phyloP scores from a whole-genome alignment of 2,113 vertebrate genomes.

The Toxotes jaculatrix region DNA sequence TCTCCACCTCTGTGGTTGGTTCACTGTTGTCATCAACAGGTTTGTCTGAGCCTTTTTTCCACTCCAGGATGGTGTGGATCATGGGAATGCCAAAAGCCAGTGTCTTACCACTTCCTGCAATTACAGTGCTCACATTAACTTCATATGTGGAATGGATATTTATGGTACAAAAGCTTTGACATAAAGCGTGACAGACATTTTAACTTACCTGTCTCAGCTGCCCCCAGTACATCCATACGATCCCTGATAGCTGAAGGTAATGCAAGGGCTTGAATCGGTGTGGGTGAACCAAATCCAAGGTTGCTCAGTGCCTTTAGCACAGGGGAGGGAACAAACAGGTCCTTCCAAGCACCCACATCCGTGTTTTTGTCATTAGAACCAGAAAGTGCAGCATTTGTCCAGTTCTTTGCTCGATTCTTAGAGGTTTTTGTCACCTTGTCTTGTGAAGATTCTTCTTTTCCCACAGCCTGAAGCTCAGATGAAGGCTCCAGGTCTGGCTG shows the following conservation, averaged over 20 bases:
- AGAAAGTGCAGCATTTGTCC: constrained; percentile 84
- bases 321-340: constrained; percentile 90
- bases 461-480: background rate
- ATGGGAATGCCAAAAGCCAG: constrained; percentile 97
- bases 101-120: constrained; percentile 95
- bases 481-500: background rate
- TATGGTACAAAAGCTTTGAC: background rate
- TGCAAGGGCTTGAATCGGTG: constrained; percentile 93
- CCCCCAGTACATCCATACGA: constrained; percentile 93
- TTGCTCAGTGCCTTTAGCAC: constrained; percentile 90
- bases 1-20: constrained; percentile 41
- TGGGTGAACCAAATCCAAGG: constrained; percentile 93
- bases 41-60: constrained; percentile 82
- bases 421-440: constrained; percentile 25
- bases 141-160: background rate
- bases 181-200: background rate
- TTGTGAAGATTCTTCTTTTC: constrained; percentile 41
- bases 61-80: constrained; percentile 93
- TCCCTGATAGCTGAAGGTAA: constrained; percentile 95
- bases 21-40: constrained; percentile 31
- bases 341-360: constrained; percentile 92
- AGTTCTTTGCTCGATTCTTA: constrained; percentile 87
- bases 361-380: constrained; percentile 72
- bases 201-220: constrained; percentile 94
- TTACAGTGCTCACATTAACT: constrained; percentile 18